Evolutionary conservation across 2,888 invertebrate species (phyloP), one percentile per base, ranked within the genome.

Genomic region (Camponotus fellah): DNA sequence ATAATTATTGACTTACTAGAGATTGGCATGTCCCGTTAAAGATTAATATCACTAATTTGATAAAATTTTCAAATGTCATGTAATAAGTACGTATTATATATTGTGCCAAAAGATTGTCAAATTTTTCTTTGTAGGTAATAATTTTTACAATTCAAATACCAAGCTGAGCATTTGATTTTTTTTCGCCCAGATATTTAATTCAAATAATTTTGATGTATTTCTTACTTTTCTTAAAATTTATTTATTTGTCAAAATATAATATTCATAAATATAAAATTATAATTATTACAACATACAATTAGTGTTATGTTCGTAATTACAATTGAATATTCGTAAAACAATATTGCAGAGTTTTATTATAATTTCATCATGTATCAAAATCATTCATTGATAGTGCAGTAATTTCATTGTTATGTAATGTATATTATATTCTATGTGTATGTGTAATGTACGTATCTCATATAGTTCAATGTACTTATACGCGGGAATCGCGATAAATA

Each of bases 401-500:
- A 0, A 60, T 46, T 76, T 46, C 10, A 56, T 75, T 64, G 58
- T 86, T 83, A 76, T 58, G 65, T 69, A 77, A 77, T 65, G 32
- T 26, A 72, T 37, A 37, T 12, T 40, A 62, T 56, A 14, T 43
- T 8, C 34, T 49, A 85, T 85, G 79, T 34, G 43, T 26, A 26
- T 26, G 26, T 26, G 2, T 26, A 2, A 26, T 26, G 26, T 2
- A 2, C 26, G 2, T 26, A 26, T 26, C 26, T 26, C 2, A 2
- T 26, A 37, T 37, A 6, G 81, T 83, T 86, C 86, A 75, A 77
- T 53, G 86, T 32, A 53, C 77, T 34, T 62, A 62, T 56, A 49
- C 43, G 64, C 6, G 43, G 43, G 37, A 17, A 69, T 75, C 74
- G 60, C 65, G 72, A 64, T 9, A 46, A 43, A 86, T 83, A 83